These are phyloP conservation scores for Athripsodes cinereus DNA, from an alignment of 2,888 invertebrate genomes.

Conservation along the genomic window DNA sequence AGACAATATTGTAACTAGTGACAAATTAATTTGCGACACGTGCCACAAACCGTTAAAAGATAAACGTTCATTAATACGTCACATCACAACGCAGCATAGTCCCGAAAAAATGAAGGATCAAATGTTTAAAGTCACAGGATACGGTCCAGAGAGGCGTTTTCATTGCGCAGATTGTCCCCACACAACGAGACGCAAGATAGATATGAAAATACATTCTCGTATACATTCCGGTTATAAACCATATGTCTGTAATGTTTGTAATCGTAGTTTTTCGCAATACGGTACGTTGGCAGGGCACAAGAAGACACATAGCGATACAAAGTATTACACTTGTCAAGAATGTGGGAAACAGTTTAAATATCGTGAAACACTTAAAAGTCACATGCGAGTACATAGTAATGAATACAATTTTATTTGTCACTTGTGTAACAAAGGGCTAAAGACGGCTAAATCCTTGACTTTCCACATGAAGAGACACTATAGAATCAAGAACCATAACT, in stretches of 20 bases:
- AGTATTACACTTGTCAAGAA: slow-evolving; percentile 39
- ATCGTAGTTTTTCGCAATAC: slow-evolving; percentile 43
- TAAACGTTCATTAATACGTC: not conserved
- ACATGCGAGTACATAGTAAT: slow-evolving; percentile 39
- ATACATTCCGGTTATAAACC: slow-evolving; percentile 45
- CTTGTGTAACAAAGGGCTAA: slow-evolving; percentile 41
- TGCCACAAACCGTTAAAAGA: not conserved
- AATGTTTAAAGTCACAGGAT: slow-evolving; percentile 33
- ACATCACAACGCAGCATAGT: not conserved
- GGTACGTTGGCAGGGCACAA: slow-evolving; percentile 42
- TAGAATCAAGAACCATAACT: slow-evolving; percentile 43
- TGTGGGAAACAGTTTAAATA: slow-evolving; percentile 50
- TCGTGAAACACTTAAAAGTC: slow-evolving; percentile 41
- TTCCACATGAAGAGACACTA: slow-evolving; percentile 43
- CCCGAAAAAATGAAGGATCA: not conserved
- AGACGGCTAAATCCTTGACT: slow-evolving; percentile 39
- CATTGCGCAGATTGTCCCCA: slow-evolving; percentile 44
- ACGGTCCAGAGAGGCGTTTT: slow-evolving; percentile 38
- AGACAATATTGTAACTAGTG: slow-evolving; percentile 4
- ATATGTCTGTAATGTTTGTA: slow-evolving; percentile 41
- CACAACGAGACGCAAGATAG: slow-evolving; percentile 44
- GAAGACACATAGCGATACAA: slow-evolving; percentile 40
- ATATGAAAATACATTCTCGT: slow-evolving; percentile 43
- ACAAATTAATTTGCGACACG: not conserved
- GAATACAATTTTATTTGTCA: slow-evolving; percentile 36